Conservation (phyloP, 2,113 vertebrate genomes). For the Spizaetus ornatus region DNA sequence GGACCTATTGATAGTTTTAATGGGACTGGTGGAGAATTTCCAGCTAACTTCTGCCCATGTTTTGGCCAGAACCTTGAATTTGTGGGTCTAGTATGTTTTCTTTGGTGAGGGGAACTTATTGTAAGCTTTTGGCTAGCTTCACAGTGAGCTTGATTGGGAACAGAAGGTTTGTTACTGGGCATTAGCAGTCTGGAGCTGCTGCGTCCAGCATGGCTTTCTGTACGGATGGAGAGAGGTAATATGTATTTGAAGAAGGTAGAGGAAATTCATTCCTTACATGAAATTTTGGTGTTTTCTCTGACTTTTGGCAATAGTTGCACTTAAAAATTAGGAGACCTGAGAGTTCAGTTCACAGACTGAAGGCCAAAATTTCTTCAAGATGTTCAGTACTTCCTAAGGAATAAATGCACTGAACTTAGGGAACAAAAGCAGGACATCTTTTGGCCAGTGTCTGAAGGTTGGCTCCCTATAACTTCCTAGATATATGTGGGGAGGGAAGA, state of each 20-base stretch:
- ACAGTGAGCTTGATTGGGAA: background rate
- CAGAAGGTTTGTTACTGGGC: background rate
- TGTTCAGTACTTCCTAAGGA: background rate
- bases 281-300: background rate
- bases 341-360: background rate
- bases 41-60: background rate
- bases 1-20: background rate
- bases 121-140: background rate
- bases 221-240: background rate
- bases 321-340: background rate
- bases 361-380: background rate
- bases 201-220: background rate
- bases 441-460: background rate
- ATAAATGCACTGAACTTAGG: background rate
- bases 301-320: background rate
- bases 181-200: background rate
- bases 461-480: background rate
- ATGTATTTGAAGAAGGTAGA: background rate
- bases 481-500: background rate
- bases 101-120: background rate
- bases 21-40: background rate
- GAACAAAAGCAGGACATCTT: background rate
- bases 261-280: background rate
- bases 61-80: background rate
- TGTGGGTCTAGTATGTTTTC: background rate